phyloP scores from a whole-genome alignment of 2,797 vertebrate genomes.

The Champsocephalus esox region DNA sequence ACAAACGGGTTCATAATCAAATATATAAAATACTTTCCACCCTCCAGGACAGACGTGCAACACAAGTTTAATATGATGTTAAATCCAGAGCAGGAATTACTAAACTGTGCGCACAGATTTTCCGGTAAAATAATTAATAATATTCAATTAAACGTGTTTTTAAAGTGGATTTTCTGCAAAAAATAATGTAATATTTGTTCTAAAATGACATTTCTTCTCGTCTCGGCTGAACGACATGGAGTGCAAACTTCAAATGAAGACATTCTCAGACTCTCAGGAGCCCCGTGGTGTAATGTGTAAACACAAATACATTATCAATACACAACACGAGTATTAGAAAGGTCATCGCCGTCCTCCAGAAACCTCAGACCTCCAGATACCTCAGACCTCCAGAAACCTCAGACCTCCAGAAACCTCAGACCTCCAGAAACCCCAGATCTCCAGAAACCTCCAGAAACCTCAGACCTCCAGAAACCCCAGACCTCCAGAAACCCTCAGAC shows the following conservation, averaged over 20 bases:
- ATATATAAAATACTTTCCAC: background rate
- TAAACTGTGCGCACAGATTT: background rate
- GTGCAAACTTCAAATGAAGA: constrained; percentile 70
- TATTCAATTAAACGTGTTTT: background rate
- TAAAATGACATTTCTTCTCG: constrained; percentile 8
- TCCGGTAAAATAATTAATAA: background rate
- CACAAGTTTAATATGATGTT: background rate
- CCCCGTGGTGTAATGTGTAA: constrained; percentile 66
- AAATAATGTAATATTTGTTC: background rate
- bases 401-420: too few species aligned
- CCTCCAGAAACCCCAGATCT: too few species aligned
- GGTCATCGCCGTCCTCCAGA: constrained; percentile 62
- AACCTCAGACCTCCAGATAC: constrained; percentile 21
- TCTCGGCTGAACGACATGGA: constrained; percentile 47
- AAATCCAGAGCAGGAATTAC: background rate
- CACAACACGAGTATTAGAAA: constrained; percentile 78
- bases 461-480: too few species aligned
- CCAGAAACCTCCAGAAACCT: too few species aligned
- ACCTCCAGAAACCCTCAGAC: too few species aligned
- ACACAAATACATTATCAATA: constrained; percentile 77
- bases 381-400: too few species aligned
- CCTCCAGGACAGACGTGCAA: background rate
- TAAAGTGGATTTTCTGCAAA: constrained; percentile 13
- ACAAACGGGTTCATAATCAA: background rate
- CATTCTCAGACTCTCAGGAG: constrained; percentile 41